Conservation (phyloP, 2,797 vertebrate genomes). For the Garrulus glandarius region DNA sequence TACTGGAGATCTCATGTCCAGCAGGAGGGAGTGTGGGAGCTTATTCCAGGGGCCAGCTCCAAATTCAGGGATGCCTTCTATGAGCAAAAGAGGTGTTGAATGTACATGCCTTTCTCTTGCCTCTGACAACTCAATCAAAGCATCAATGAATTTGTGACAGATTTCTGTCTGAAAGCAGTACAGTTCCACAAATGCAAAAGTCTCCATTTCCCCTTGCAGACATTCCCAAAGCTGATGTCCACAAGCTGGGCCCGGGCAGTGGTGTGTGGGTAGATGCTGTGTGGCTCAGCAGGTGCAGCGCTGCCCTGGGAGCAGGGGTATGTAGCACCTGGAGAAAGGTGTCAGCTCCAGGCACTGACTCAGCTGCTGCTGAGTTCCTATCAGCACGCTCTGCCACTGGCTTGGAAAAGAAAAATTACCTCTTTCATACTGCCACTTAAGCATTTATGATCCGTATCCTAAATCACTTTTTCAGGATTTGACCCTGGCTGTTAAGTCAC, state of each 20-base stretch:
- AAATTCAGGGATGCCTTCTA: background rate
- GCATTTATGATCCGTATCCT: background rate
- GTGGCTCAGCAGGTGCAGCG: background rate
- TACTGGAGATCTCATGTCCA: background rate
- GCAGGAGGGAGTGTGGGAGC: background rate
- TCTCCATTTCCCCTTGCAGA: background rate
- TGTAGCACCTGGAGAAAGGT: fast-evolving
- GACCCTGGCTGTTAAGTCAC: background rate
- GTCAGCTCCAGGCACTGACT: background rate
- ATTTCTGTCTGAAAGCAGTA: background rate
- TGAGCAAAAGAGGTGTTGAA: background rate
- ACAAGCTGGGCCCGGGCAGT: fast-evolving
- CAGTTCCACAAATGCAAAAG: background rate
- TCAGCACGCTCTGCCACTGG: background rate
- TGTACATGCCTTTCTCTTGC: fast-evolving
- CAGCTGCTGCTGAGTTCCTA: background rate
- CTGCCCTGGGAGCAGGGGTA: background rate
- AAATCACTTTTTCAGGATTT: background rate
- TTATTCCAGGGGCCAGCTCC: background rate
- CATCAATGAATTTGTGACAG: background rate
- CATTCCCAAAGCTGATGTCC: fast-evolving
- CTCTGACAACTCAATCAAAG: fast-evolving
- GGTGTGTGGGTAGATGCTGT: fast-evolving
- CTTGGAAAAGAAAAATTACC: background rate
- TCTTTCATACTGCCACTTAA: background rate